These are phyloP conservation scores for Haliaeetus leucogaster DNA, from an alignment of 2,113 vertebrate genomes.

Conservation along the genomic window DNA sequence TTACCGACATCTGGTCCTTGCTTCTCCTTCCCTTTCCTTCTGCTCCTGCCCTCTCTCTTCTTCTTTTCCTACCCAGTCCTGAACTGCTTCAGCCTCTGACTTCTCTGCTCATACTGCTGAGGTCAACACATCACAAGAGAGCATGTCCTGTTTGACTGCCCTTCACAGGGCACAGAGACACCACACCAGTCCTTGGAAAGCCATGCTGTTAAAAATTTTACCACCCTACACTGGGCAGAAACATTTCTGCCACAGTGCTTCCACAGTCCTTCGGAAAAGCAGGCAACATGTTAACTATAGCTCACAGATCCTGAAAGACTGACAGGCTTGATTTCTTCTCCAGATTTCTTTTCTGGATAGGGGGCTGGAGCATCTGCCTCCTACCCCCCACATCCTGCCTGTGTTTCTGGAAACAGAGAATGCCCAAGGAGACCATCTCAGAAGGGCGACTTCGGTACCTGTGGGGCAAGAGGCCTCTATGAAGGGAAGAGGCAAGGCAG, in stretches of 20 bases:
- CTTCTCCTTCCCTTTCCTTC: background rate
- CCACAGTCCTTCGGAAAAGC: background rate
- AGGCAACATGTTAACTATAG: rapidly evolving
- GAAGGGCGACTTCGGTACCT: rapidly evolving
- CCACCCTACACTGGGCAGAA: background rate
- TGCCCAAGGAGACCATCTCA: background rate
- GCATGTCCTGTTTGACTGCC: rapidly evolving
- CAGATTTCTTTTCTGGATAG: background rate
- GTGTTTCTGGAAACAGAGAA: background rate
- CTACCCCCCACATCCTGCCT: rapidly evolving
- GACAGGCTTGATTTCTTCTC: background rate
- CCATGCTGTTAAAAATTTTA: background rate
- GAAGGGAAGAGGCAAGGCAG: background rate
- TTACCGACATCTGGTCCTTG: background rate
- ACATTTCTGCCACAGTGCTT: background rate
- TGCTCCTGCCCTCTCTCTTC: background rate
- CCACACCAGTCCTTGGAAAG: background rate
- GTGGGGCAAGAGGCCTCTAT: background rate
- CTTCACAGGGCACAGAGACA: rapidly evolving
- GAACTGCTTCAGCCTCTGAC: background rate
- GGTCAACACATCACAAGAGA: background rate
- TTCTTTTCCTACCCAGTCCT: background rate
- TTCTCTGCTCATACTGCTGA: background rate
- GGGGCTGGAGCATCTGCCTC: background rate
- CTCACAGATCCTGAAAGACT: background rate